Conservation (phyloP, 1,140 invertebrate species). For the Saccostrea echinata region DNA sequence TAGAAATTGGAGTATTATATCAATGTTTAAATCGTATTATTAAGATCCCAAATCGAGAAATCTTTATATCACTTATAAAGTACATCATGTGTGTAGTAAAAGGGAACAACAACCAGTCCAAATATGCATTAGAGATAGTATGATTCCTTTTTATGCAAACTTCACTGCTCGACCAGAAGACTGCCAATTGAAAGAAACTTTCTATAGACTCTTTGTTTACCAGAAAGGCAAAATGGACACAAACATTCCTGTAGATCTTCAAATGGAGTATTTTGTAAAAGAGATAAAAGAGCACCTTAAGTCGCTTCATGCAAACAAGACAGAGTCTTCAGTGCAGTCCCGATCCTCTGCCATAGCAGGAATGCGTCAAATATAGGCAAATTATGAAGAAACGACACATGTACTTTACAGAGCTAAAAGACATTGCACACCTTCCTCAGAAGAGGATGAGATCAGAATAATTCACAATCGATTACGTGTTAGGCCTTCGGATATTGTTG, state of each 20-base stretch:
- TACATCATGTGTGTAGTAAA: constrained; percentile 28
- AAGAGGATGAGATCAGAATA: not conserved
- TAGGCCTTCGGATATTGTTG: not conserved
- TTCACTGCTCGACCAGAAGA: constrained; percentile 1
- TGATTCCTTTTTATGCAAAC: constrained; percentile 33
- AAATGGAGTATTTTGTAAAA: constrained; percentile 28
- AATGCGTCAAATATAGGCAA: not conserved
- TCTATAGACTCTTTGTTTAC: constrained; percentile 2
- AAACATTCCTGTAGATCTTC: constrained; percentile 39
- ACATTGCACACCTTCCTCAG: not conserved
- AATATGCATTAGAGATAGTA: constrained; percentile 34
- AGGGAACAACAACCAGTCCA: constrained; percentile 30
- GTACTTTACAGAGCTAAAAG: constrained; percentile 3
- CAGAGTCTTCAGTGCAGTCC: not conserved
- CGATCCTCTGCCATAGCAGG: constrained; percentile 22
- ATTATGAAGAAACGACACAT: not conserved
- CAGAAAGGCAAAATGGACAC: constrained; percentile 21
- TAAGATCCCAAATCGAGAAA: constrained; percentile 29
- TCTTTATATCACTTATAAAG: not conserved
- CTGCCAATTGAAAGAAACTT: constrained; percentile 30
- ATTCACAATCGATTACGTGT: not conserved
- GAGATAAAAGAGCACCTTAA: constrained; percentile 28
- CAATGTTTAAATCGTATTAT: constrained; percentile 9
- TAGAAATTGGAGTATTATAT: constrained; percentile 28
- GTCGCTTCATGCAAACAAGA: constrained; percentile 15